Evolutionary conservation across 92 coral and sea anemone genomes (phyloP).

Genomic region (Palythoa heliodiscus): DNA sequence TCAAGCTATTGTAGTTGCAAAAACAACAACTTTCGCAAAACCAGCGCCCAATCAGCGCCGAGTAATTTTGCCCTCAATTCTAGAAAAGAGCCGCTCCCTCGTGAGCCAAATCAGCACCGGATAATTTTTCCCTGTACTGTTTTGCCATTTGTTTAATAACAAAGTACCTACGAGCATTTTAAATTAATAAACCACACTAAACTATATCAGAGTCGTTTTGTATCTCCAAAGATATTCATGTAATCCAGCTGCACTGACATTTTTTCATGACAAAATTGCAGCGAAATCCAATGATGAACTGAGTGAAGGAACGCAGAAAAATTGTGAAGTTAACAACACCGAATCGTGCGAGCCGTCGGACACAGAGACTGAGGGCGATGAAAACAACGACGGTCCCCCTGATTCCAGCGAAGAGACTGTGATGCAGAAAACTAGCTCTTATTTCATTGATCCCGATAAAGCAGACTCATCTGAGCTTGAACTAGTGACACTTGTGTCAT

Average conservation of each 20-base stretch:
- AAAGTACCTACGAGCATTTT: too few species aligned
- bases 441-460: conserved; percentile 41
- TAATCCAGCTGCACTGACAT: background rate
- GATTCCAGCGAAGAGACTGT: background rate
- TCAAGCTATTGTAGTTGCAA: too few species aligned
- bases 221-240: background rate
- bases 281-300: background rate
- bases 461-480: conserved; percentile 42
- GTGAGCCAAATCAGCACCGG: too few species aligned
- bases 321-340: background rate
- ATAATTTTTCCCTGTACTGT: too few species aligned
- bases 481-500: conserved; percentile 36
- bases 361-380: background rate
- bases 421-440: conserved; percentile 25
- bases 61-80: too few species aligned
- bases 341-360: background rate
- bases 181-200: too few species aligned
- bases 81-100: too few species aligned
- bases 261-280: background rate
- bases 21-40: too few species aligned
- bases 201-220: background rate
- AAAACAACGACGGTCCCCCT: background rate
- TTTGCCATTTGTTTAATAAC: too few species aligned
- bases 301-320: background rate
- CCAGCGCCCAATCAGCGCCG: too few species aligned